Evolutionary conservation across 2,113 vertebrate genomes (phyloP).

Genomic region (Melozone crissalis): DNA sequence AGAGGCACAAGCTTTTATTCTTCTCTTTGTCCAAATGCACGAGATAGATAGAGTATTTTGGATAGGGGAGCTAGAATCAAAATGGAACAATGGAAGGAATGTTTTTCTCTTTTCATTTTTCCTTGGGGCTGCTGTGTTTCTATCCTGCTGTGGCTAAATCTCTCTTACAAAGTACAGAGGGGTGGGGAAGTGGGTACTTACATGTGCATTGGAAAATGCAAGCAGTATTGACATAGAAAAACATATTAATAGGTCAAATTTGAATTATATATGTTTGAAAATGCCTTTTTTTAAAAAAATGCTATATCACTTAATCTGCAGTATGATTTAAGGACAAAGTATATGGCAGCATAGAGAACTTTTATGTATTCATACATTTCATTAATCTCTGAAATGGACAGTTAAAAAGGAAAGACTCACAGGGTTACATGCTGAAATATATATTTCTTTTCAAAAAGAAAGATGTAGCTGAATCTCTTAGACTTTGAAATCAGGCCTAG

Average conservation of each 20-base stretch:
- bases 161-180: neutral
- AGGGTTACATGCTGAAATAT: neutral
- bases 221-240: neutral
- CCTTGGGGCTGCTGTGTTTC: neutral
- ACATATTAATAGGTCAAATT: neutral
- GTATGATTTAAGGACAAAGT: neutral
- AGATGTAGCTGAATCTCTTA: neutral
- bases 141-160: neutral
- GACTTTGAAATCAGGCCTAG: constrained; percentile 47
- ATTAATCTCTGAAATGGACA: neutral
- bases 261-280: neutral
- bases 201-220: neutral
- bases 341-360: neutral
- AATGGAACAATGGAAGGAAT: neutral
- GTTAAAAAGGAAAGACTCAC: neutral
- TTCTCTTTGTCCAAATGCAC: neutral
- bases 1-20: neutral
- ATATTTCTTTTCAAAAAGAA: constrained; percentile 20
- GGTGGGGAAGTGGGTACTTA: neutral
- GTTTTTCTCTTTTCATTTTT: neutral
- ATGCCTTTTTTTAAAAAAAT: neutral
- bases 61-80: neutral
- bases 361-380: neutral
- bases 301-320: neutral
- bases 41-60: neutral